These are phyloP conservation scores for Chaenocephalus aceratus DNA, from an alignment of 2,113 vertebrate species.

Conservation along the genomic window DNA sequence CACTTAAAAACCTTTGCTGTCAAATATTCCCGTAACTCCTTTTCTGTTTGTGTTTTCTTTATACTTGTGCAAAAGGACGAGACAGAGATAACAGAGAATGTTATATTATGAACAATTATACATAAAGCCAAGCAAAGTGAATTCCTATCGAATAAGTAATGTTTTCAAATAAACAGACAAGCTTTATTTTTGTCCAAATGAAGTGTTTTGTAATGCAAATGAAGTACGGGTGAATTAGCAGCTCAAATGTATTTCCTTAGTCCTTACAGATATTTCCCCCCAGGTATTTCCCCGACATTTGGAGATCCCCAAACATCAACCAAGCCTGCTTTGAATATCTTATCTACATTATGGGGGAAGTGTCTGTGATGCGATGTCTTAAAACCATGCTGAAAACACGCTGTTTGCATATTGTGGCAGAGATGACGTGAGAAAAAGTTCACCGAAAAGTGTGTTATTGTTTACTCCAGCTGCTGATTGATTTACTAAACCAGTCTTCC, in stretches of 20 bases:
- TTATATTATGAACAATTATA: not conserved
- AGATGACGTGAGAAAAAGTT: no score
- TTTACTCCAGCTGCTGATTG: no score
- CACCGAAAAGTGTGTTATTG: no score
- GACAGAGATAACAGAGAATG: not conserved
- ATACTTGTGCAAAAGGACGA: no score
- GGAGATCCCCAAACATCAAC: not conserved
- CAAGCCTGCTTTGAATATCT: not conserved
- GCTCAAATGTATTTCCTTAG: not conserved
- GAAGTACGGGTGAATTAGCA: not conserved
- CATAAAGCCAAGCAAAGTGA: no score
- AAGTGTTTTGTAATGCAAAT: not conserved
- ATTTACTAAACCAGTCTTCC: no score
- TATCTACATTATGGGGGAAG: not conserved
- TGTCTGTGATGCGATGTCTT: not conserved
- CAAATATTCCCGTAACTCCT: no score
- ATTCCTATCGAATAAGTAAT: not conserved
- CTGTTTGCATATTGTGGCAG: not conserved
- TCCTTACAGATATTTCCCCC: not conserved
- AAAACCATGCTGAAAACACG: no score
- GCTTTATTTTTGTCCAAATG: not conserved
- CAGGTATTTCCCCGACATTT: no score
- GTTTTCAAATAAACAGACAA: not conserved
- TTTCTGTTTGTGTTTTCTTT: no score
- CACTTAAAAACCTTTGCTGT: no score